These are phyloP conservation scores for Nemurella pictetii DNA, from an alignment of 2,888 invertebrate genomes.

Conservation along the genomic window DNA sequence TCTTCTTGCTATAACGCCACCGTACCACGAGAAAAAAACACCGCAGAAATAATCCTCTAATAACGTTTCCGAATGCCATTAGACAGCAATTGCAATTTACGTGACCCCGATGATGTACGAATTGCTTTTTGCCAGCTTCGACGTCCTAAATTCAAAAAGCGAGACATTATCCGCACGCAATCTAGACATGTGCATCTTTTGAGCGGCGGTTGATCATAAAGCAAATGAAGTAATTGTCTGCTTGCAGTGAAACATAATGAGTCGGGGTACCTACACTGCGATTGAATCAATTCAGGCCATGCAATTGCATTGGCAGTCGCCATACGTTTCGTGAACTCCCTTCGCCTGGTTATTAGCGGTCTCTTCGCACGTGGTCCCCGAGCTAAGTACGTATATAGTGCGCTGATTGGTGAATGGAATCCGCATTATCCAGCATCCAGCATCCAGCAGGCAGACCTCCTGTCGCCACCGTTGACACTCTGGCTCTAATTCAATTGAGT, in stretches of 20 bases:
- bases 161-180: background rate
- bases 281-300: background rate
- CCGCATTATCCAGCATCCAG: background rate
- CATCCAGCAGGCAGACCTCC: too few species aligned
- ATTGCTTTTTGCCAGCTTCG: background rate
- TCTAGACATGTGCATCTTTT: background rate
- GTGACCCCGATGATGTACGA: background rate
- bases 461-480: background rate
- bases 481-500: constrained; percentile 6
- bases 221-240: background rate
- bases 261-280: background rate
- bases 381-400: too few species aligned
- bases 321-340: background rate
- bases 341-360: background rate
- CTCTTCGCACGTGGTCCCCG: background rate
- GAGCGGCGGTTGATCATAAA: background rate
- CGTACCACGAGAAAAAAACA: background rate
- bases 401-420: background rate
- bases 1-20: background rate
- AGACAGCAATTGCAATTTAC: background rate
- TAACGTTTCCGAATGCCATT: background rate
- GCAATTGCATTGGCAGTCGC: background rate
- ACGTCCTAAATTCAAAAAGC: background rate
- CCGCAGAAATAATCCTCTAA: background rate
- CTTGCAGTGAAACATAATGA: background rate